These are phyloP conservation scores for Nycticryphes semicollaris DNA, from an alignment of 2,113 vertebrate genomes.

Conservation along the genomic window DNA sequence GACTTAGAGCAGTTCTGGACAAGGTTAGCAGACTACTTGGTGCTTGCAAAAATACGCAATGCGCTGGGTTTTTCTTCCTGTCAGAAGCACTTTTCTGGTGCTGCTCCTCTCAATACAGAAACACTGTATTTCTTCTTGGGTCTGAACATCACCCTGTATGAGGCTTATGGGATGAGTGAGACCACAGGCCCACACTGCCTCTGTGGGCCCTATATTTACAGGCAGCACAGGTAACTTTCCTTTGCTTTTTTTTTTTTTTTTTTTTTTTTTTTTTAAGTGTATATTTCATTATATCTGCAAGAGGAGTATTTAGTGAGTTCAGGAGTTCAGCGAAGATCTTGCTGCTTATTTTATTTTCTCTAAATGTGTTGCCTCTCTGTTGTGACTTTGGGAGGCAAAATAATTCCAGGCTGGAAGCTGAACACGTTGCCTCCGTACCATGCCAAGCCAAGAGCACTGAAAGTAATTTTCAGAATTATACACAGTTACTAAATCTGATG, in stretches of 20 bases:
- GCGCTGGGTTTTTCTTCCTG: constrained; percentile 83
- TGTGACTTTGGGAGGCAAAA: neutral
- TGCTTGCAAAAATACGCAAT: constrained; percentile 82
- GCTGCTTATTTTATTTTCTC: neutral
- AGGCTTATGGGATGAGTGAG: constrained; percentile 90
- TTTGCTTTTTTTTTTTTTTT: neutral
- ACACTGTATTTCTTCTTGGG: constrained; percentile 84
- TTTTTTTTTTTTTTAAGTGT: neutral
- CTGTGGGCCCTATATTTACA: constrained; percentile 79
- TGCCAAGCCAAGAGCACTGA: neutral
- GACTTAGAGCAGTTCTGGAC: constrained; percentile 80
- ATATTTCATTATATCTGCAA: neutral
- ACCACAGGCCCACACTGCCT: constrained; percentile 88
- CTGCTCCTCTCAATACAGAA: constrained; percentile 83
- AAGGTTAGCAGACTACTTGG: constrained; percentile 80
- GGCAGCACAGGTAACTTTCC: constrained; percentile 75
- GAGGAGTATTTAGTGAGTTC: neutral
- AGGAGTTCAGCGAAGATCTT: neutral
- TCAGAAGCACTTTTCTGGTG: constrained; percentile 84
- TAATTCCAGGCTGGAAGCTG: neutral
- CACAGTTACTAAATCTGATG: neutral
- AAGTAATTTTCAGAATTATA: neutral
- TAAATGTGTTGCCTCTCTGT: neutral
- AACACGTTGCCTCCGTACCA: neutral
- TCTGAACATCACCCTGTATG: constrained; percentile 84